A percentile compares a stretch with the other conserved stretches of the same genome.
Conservation (phyloP, 2,113 vertebrate species). For the Heterochromis multidens region DNA sequence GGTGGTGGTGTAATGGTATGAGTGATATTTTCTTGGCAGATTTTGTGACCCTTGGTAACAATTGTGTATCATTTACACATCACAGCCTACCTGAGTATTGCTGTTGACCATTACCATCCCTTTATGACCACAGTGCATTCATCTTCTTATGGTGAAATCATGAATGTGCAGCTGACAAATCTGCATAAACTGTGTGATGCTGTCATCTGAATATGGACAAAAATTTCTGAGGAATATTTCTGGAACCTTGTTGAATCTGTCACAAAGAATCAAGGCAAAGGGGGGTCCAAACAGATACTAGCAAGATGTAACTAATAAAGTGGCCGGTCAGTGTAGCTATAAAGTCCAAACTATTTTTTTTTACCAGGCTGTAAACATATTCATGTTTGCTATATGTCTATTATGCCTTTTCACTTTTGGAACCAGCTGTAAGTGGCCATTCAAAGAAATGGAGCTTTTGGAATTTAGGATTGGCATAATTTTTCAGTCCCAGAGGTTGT, state of each 20-base stretch:
- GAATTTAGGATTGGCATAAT: neutral
- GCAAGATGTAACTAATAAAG: neutral
- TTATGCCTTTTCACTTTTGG: no score
- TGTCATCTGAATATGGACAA: neutral
- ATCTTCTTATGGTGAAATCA: neutral
- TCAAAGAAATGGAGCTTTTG: neutral
- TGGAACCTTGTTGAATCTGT: neutral
- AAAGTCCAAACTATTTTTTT: neutral
- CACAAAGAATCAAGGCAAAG: neutral
- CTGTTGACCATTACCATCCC: no score
- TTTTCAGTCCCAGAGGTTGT: neutral
- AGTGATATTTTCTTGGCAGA: neutral
- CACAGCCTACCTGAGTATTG: no score
- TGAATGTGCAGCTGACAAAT: neutral
- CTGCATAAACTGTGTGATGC: neutral
- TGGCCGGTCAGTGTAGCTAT: rapidly evolving
- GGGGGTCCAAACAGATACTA: neutral
- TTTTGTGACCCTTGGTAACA: neutral
- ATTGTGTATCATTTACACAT: neutral
- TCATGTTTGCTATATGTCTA: no score
- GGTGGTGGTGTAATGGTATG: neutral
- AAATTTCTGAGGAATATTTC: neutral
- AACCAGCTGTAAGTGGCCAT: rapidly evolving
- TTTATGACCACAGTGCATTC: neutral
- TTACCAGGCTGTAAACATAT: neutral